Evolutionary conservation across 2,888 invertebrate genomes (phyloP), one percentile per base, ranked within the genome.

Genomic region (Calliscelio sp.): DNA sequence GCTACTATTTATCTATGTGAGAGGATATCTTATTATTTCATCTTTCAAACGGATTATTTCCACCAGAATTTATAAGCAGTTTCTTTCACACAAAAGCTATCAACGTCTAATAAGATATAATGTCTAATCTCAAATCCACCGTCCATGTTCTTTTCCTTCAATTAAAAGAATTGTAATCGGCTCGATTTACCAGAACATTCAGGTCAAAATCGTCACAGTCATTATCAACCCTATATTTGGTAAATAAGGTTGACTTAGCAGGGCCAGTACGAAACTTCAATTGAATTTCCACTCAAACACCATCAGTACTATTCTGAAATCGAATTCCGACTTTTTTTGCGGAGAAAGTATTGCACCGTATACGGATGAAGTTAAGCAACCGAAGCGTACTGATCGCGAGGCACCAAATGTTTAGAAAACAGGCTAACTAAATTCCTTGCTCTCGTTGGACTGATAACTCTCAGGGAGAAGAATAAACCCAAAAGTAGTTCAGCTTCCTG

Each of bases 401-500:
- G n/a, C n/a, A n/a, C n/a, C 18, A 16, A 41, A 53, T 8, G 11
- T 53, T 20, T 16, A 14, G 65, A 59, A 55, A 44, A 41, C 10
- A 66, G 66, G 74, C 49, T 22, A 66, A 66, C 28, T 49, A 14
- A 57, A 57, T 66, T 57, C 55, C 28, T 14, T 35, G 14, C 55
- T 10, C 46, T 41, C 35, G 51, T 75, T 28, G 11, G n/a, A 41
- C 25, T 65, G 80, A 53, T 80, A 79, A 49, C 24, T n/a, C n/a
- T n/a, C n/a, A n/a, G n/a, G n/a, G n/a, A n/a, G n/a, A n/a, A n/a
- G 35, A 35, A 55, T 20, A 22, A 35, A 24, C 10, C 57, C 51
- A n/a, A 65, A 70, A 84, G 80, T 75, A 80, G 71, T 71, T 35
- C 71, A 75, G 32, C 49, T 84, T 80, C 84, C 80, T 66, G 73